These are phyloP conservation scores for Leptoteleia sp. DNA, from an alignment of 1,140 invertebrate species.

Conservation along the genomic window DNA sequence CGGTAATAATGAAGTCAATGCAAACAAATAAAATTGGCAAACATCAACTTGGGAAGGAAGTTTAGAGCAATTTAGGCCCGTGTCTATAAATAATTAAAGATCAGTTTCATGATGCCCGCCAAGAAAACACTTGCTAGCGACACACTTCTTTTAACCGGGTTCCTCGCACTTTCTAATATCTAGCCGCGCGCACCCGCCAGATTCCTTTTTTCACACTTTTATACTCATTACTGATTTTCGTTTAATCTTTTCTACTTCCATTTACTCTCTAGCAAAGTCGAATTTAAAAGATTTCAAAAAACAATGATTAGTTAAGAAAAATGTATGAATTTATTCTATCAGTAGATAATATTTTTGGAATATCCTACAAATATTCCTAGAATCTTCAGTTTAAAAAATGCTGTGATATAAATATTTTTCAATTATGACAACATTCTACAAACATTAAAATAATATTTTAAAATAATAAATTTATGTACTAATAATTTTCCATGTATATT, in stretches of 20 bases:
- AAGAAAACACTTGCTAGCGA: slow-evolving; percentile 51
- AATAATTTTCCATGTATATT: too few species aligned
- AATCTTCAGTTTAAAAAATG: too few species aligned
- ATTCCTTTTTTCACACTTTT: slow-evolving; percentile 29
- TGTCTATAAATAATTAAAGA: slow-evolving; percentile 59
- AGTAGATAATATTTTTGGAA: too few species aligned
- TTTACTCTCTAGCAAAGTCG: too few species aligned
- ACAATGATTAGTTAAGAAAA: too few species aligned
- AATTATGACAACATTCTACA: too few species aligned
- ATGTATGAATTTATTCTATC: too few species aligned
- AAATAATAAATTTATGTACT: too few species aligned
- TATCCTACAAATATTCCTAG: too few species aligned
- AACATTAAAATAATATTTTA: too few species aligned
- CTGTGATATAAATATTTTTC: too few species aligned
- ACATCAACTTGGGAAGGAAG: slow-evolving; percentile 6
- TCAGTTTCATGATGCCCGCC: slow-evolving; percentile 41
- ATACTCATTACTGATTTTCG: not conserved
- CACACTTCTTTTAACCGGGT: slow-evolving; percentile 59
- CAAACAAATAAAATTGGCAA: slow-evolving; percentile 4
- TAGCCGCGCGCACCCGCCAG: slow-evolving; percentile 3
- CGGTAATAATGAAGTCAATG: slow-evolving; percentile 1
- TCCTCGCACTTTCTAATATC: slow-evolving; percentile 51
- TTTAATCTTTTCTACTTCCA: not conserved
- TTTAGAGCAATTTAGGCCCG: slow-evolving; percentile 38
- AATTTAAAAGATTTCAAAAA: too few species aligned